Evolutionary conservation across 2,888 invertebrate species (phyloP).

Genomic region (Deroplatys truncata): DNA sequence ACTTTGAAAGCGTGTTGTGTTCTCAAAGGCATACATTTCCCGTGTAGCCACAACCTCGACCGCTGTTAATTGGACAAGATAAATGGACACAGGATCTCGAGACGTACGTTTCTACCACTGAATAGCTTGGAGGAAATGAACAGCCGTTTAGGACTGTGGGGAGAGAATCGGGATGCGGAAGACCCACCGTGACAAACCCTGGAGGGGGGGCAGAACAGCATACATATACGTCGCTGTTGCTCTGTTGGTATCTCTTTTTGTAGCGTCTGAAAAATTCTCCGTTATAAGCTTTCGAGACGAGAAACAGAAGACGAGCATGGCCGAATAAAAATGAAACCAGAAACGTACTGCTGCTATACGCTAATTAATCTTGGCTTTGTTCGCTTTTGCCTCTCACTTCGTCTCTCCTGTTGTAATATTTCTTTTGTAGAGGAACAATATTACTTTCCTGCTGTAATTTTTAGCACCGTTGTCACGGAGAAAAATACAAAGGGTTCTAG

Average conservation of each 20-base stretch:
- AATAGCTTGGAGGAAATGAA: not conserved
- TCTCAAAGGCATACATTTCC: not conserved
- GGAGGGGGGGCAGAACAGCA: not conserved
- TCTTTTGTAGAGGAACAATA: not conserved
- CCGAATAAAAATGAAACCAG: not conserved
- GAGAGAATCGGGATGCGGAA: not conserved
- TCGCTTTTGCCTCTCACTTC: not conserved
- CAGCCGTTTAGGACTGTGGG: not conserved
- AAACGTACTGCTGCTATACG: not conserved
- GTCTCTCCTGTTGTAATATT: not conserved
- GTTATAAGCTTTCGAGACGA: not conserved
- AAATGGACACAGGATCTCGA: not conserved
- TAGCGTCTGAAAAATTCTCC: not conserved
- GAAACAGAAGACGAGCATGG: not conserved
- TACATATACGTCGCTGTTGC: not conserved
- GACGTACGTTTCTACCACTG: not conserved
- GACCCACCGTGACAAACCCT: not conserved
- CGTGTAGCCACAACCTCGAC: not conserved
- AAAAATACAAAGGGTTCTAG: not conserved
- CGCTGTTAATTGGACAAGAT: constrained; percentile 11
- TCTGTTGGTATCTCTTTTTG: not conserved
- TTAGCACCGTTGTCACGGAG: not conserved
- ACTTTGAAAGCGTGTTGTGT: not conserved
- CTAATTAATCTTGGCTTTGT: constrained; percentile 1
- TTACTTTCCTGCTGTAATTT: not conserved